These are phyloP conservation scores for Orthonychiurus folsomi DNA, from an alignment of 2,888 invertebrate species.

Conservation along the genomic window DNA sequence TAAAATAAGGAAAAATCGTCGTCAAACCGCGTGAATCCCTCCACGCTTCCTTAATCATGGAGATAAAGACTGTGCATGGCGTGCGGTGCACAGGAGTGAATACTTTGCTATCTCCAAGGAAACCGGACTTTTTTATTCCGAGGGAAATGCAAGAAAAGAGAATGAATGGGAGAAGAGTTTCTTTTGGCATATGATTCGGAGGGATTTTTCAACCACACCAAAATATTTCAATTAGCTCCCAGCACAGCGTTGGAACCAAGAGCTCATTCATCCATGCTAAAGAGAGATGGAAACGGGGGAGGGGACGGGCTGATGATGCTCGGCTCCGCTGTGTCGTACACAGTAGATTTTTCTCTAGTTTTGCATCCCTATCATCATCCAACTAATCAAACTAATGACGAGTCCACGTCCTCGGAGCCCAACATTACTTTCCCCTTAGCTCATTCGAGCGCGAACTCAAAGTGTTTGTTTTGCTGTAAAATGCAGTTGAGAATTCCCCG, in stretches of 20 bases:
- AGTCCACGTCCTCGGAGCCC: not conserved
- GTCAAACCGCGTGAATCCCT: constrained; percentile 28
- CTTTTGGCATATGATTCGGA: too few species aligned
- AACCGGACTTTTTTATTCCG: too few species aligned
- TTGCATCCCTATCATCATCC: not conserved
- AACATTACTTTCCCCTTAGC: too few species aligned
- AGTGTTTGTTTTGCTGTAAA: not conserved
- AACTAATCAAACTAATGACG: constrained; percentile 1
- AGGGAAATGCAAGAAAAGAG: too few species aligned
- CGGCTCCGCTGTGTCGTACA: too few species aligned
- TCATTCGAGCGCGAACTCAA: not conserved
- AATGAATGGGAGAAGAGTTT: too few species aligned
- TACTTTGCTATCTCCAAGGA: too few species aligned
- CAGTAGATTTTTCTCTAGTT: not conserved
- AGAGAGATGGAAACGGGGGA: not conserved
- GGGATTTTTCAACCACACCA: not conserved
- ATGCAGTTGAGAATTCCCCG: too few species aligned
- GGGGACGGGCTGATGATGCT: too few species aligned
- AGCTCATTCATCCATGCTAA: not conserved
- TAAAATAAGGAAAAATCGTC: constrained; percentile 30
- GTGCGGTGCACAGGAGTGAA: too few species aligned
- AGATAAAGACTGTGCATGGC: constrained; percentile 34
- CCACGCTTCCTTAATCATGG: constrained; percentile 37
- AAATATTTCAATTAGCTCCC: not conserved
- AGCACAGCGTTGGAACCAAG: not conserved